Conservation (phyloP, 2,888 invertebrate species). For the Cosmopolites sordidus region DNA sequence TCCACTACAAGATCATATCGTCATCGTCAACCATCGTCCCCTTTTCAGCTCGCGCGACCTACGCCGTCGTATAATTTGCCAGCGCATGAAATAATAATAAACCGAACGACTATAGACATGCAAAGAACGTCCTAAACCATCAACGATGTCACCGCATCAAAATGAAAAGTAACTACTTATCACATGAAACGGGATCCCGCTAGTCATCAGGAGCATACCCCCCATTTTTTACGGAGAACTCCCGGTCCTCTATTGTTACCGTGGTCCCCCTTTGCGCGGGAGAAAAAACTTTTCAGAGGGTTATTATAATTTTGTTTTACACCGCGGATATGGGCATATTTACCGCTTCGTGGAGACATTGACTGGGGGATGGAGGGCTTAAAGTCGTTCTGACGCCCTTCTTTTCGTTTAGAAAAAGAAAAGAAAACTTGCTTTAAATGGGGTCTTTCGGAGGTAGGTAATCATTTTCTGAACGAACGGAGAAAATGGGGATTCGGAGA, state of each 20-base stretch:
- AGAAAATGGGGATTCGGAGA: too few relatives aligned
- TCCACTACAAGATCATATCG: neutral
- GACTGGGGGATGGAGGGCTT: too few relatives aligned
- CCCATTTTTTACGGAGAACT: neutral
- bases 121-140: constrained; percentile 32
- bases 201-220: too few relatives aligned
- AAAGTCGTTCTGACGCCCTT: too few relatives aligned
- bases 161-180: constrained; percentile 38
- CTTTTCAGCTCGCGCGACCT: constrained; percentile 20
- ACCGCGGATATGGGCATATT: constrained; percentile 29
- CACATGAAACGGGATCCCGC: constrained; percentile 21
- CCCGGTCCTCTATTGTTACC: constrained; percentile 6
- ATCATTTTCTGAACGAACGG: too few relatives aligned
- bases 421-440: too few relatives aligned
- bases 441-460: too few relatives aligned
- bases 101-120: constrained; percentile 33
- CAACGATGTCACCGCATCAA: constrained; percentile 29
- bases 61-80: constrained; percentile 44
- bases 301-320: constrained; percentile 38
- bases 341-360: constrained; percentile 12
- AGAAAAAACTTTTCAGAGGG: constrained; percentile 31
- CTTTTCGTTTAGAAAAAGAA: too few relatives aligned
- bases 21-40: neutral
- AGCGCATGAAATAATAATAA: constrained; percentile 45
- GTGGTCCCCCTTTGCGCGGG: constrained; percentile 5